Evolutionary conservation across 2,888 invertebrate genomes (phyloP).

Genomic region (Xestobium rufovillosum): DNA sequence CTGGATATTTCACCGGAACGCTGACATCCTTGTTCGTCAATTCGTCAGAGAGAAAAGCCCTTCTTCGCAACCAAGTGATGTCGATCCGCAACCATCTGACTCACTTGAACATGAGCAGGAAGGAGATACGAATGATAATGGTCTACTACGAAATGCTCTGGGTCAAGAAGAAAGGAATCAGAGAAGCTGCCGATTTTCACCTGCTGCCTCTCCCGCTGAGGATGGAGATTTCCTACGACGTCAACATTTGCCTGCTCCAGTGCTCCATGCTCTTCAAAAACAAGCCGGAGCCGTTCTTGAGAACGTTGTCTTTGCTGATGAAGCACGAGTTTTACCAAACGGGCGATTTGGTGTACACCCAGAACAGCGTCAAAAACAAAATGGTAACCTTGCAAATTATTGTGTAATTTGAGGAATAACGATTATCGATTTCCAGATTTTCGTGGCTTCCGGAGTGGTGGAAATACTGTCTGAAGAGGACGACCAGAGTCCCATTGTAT

Average conservation of each 20-base stretch:
- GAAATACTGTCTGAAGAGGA: constrained; percentile 50
- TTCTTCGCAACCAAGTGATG: constrained; percentile 43
- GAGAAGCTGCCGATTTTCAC: constrained; percentile 42
- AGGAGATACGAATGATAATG: constrained; percentile 43
- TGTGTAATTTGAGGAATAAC: too few species aligned
- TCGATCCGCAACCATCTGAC: constrained; percentile 45
- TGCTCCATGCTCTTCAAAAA: constrained; percentile 48
- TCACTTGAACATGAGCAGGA: constrained; percentile 43
- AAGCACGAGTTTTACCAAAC: constrained; percentile 49
- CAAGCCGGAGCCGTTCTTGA: constrained; percentile 48
- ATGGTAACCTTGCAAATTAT: too few species aligned
- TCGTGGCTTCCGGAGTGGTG: constrained; percentile 46
- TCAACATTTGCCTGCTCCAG: constrained; percentile 47
- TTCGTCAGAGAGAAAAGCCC: constrained; percentile 44
- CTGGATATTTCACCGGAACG: constrained; percentile 48
- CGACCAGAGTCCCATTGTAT: constrained; percentile 49
- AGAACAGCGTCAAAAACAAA: constrained; percentile 47
- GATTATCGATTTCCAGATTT: constrained; percentile 43
- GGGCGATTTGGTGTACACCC: constrained; percentile 47
- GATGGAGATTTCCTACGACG: constrained; percentile 49
- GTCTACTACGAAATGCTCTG: constrained; percentile 49
- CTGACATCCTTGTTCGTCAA: constrained; percentile 48
- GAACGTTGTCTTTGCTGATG: constrained; percentile 47
- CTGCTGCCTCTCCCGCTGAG: constrained; percentile 46
- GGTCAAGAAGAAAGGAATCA: constrained; percentile 49